Evolutionary conservation across 1,140 invertebrate genomes (phyloP).

Genomic region (Lanistes nyassanus): DNA sequence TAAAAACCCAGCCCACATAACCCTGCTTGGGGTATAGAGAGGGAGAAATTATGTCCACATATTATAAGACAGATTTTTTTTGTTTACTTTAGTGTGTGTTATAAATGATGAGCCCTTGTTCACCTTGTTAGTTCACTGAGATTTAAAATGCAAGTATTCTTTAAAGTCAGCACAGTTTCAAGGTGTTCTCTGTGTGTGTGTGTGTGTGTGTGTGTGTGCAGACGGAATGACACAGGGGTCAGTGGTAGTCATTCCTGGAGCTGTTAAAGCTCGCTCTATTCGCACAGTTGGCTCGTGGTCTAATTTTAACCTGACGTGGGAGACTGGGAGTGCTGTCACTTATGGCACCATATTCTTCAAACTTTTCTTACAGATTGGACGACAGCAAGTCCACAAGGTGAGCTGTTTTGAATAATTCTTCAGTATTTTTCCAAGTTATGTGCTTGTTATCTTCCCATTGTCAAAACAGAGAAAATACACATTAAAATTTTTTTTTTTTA

Average conservation of each 20-base stretch:
- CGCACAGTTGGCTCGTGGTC: constrained; percentile 42
- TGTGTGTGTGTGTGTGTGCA: no score
- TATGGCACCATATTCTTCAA: constrained; percentile 87
- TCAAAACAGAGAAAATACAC: neutral
- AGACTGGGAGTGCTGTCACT: constrained; percentile 76
- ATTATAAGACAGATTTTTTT: no score
- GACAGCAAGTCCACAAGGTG: constrained; percentile 19
- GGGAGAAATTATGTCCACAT: no score
- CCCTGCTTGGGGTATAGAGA: no score
- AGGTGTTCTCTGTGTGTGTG: no score
- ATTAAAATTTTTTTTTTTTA: neutral
- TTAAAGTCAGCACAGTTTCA: no score
- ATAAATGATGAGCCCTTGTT: no score
- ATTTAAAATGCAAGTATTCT: no score
- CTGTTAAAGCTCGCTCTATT: constrained; percentile 33
- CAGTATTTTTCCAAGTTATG: neutral
- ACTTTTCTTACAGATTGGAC: constrained; percentile 72
- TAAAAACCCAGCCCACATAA: no score
- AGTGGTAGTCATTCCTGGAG: constrained; percentile 43
- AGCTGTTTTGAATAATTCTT: neutral
- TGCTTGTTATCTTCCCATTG: neutral
- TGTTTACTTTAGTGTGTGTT: no score
- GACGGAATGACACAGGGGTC: constrained; percentile 32
- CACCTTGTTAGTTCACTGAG: no score
- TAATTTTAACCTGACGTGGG: constrained; percentile 55